Percentiles rank a stretch among this genome's conserved stretches.
Conservation (phyloP, 2,113 vertebrate genomes). For the Jaculus jaculus region DNA sequence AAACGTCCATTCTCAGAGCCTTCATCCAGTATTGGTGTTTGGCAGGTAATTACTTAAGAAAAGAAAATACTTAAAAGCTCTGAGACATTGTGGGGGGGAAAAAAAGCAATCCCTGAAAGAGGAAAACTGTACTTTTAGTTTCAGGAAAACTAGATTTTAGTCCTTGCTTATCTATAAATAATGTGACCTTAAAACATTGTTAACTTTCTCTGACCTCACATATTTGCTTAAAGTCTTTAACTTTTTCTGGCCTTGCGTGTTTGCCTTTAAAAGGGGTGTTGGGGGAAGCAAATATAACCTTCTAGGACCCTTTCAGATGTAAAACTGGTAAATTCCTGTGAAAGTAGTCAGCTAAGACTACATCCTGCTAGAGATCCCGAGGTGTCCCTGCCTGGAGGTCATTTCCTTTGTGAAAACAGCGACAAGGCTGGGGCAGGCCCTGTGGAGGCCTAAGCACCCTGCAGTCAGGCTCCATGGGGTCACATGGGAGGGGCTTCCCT, state of each 20-base stretch:
- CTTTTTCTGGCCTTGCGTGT: not conserved
- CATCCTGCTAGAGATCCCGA: not conserved
- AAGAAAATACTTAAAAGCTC: not conserved
- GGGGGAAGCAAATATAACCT: not conserved
- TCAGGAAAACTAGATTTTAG: too few relatives aligned
- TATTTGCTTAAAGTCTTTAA: too few relatives aligned
- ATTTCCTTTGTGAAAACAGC: too few relatives aligned
- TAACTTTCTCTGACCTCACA: too few relatives aligned
- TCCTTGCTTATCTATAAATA: too few relatives aligned
- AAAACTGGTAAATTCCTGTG: not conserved
- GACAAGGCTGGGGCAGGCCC: too few relatives aligned
- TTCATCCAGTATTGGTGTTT: slow-evolving; percentile 94
- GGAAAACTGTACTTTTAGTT: not conserved
- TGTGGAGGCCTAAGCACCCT: too few relatives aligned
- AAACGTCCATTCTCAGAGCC: slow-evolving; percentile 96
- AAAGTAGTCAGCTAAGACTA: not conserved
- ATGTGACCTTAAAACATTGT: not conserved
- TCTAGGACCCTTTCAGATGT: not conserved
- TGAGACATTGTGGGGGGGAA: not conserved
- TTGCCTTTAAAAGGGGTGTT: not conserved
- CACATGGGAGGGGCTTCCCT: not conserved
- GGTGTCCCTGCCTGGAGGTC: too few relatives aligned
- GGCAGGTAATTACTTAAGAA: slow-evolving; percentile 90
- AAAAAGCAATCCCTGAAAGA: not conserved
- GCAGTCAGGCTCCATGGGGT: not conserved